Base-by-base conservation (phyloP, 2,113 vertebrate species). In the Passer domesticus region DNA sequence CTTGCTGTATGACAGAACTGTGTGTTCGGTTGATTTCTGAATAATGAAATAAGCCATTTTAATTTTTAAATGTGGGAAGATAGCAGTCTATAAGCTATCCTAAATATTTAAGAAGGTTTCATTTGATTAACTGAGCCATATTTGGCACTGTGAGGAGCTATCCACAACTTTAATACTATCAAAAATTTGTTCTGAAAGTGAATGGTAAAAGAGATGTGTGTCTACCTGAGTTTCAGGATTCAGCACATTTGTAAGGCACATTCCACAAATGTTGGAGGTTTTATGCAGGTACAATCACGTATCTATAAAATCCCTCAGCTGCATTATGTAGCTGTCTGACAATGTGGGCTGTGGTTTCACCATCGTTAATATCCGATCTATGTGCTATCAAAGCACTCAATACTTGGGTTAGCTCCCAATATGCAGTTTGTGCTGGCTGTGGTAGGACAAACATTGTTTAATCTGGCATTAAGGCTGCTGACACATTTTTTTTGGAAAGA, bases 261-360 rank as follows among this genome's bases (percentile, higher is more conserved):
- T 94, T 96, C 83, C 91, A 78, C 37, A 89, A 83, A 43, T 46
- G 76, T 1, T 78, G 56, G 79, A 89, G 37, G 66, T 81, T 93
- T 96, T 69, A 11, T 81, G 49, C 94, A 92, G 92, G 88, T 93
- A 75, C 52, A 64, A 49, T 93, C 92, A 93, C 37, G 76, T 72
- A 86, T 56, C 86, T 92, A 1, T 78, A 90, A 80, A 47, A 86
- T 92, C 60, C 81, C 64, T 76, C 64, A 85, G 60, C 46, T 94
- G 86, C 4, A 3, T 96, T 94, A 95, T 68, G 79, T 76, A 96
- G 56, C 24, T 78, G 90, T 94, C 88, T 96, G 93, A 76, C 83
- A 91, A 96, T 84, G 90, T 72, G 80, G 89, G 73, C 80, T 94
- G 89, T 83, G 91, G 86, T 93, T 97, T 90, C 66, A 6, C n/a